Evolutionary conservation across 2,797 vertebrate species (phyloP), one percentile per base, ranked within the genome.

Genomic region (Heteromormyrus szaboi): DNA sequence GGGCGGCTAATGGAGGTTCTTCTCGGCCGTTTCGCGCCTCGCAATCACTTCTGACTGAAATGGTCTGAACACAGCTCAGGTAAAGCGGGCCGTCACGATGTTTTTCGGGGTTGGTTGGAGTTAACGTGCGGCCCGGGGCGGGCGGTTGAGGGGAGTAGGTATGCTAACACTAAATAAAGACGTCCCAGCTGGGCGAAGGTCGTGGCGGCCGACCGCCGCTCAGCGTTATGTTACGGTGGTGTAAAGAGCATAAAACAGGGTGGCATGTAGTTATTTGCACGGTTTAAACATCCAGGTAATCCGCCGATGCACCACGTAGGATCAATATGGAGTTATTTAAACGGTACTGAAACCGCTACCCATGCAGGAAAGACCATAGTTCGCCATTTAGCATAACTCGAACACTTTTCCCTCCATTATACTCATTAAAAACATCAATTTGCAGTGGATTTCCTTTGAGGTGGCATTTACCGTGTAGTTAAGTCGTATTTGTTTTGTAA

Each of bases 21-120:
- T 19, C 7, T 29, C 72, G 72, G 37, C 72, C 7, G 72, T n/a
- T 44, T 29, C 17, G 72, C 17, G 72, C 17, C 12, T 14, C 29
- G 29, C 29, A 17, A 25, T 85, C 51, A 9, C 22, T 56, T 86
- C 56, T 56, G 83, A 56, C 54, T 68, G 83, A 41, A 46, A 89
- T 90, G 87, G 59, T 85, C 22, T 90, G 87, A 88, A 88, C 41
- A 19, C 59, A 54, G 50, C 46, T 25, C 62, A 89, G 87, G 87
- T 88, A 90, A 88, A 37, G 50, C 12, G 83, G 29, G 9, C 11
- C 33, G 6, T 53, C 48, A 17, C 8, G 29, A 86, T 86, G 53
- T 65, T 59, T 41, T 25, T 44, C 14, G 33, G 89, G 11, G 44
- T 22, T 4, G 9, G 7, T 46, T 65, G 19, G 17, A 51, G 33